Evolutionary conservation across 2,797 vertebrate genomes (phyloP), one percentile per base, ranked within the genome.

Genomic region (Girardinus metallicus): DNA sequence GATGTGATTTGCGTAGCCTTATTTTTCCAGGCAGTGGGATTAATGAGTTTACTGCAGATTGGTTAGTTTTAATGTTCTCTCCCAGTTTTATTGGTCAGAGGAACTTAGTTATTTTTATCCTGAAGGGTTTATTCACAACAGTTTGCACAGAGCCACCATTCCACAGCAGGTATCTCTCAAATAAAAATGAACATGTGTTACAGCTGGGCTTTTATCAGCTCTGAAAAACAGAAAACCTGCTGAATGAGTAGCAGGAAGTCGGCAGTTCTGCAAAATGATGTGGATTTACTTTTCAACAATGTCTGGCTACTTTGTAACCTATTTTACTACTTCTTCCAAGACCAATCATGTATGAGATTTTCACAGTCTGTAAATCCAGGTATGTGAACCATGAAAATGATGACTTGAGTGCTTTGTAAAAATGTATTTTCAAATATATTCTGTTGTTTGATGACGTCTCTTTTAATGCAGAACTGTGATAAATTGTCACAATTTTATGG

Each of bases 31-130:
- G 74, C 31, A 39, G 80, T 83, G 86, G 80, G 79, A 81, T 86
- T 78, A 60, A 53, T 26, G 68, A 64, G 44, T 79, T 84, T 43
- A 79, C 36, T 79, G 82, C 83, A 80, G 83, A 77, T 87, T 80
- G 47, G 80, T 74, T 71, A 10, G 71, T 90, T 88, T 89, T 73
- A 77, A 83, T 74, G 86, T 93, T 92, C 86, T 91, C 89, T 90
- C 86, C 89, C 87, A 91, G 90, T 95, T 94, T 95, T 95, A 94
- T 91, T 92, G 92, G 89, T 93, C 87, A 89, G 92, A 91, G 85
- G 86, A 95, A 94, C 94, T 93, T 92, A 86, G 90, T 86, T 83
- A n/a, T 64, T 86, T 76, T 34, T 81, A 57, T 79, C 70, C 78
- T 70, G 49, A 64, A 74, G 47, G 79, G 74, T 89, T 77, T 3